Evolutionary conservation across 2,113 vertebrate genomes (phyloP), one percentile per base, ranked within the genome.

Genomic region (Gambusia affinis): DNA sequence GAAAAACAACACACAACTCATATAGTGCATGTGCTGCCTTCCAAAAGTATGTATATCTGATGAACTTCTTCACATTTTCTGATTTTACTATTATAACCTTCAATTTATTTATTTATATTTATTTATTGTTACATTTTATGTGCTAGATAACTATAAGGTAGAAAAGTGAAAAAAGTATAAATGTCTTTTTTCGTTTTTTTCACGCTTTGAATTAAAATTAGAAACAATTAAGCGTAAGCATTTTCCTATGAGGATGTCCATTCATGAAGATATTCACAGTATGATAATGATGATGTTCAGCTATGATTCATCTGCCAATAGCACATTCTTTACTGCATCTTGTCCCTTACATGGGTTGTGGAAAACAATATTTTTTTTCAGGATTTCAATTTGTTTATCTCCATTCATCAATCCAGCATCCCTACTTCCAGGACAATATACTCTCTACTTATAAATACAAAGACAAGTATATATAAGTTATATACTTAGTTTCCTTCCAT

Each of bases 1-100:
- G 65, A 71, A 60, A 35, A 12, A 35, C 61, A n/a, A 35, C 8
- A 35, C n/a, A 44, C 73, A 81, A 64, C 37, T 5, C 30, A 37
- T 42, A 61, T 0, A 51, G 31, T 12, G 51, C 8, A 7, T 75
- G 27, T 54, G 12, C 17, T 51, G 17, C 51, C 1, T 54, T 24
- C 7, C 2, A n/a, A 22, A 54, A 54, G 19, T 24, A 24, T 8
- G 7, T 24, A 8, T 24, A 24, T 22, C 51, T 54, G 51, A 3
- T 54, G 51, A 54, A 22, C 51, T 22, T 24, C 24, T 39, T 39
- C 39, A 39, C 39, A 39, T 42, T 47, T 47, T 54, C 22, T 54
- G 2, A 54, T 24, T 54, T 54, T 54, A 54, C 19, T 24, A 24
- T 22, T 17, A 51, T 22, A 54, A 54, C 0, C 22, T 8, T 54